Evolutionary conservation across 2,113 vertebrate species (phyloP).

Genomic region (Phaethon lepturus): DNA sequence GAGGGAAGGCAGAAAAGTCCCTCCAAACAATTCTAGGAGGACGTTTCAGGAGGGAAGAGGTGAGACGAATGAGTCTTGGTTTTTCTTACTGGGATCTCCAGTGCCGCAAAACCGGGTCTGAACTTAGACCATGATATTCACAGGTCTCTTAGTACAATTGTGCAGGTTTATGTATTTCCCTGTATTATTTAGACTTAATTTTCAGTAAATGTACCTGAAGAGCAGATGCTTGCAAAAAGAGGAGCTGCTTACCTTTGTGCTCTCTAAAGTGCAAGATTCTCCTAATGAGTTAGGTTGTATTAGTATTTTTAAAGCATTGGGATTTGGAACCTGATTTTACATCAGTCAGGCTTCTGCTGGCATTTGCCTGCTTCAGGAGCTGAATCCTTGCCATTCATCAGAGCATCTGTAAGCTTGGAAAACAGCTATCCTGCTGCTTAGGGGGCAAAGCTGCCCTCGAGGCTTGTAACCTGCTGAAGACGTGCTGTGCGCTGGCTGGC

Average conservation of each 20-base stretch:
- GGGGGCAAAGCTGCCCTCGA: neutral
- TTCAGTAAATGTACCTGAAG: neutral
- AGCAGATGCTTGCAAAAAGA: neutral
- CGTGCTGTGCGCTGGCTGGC: rapidly evolving
- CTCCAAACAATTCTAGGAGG: neutral
- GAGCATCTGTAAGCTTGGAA: neutral
- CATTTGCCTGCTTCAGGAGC: neutral
- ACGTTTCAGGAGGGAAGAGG: neutral
- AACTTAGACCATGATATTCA: neutral
- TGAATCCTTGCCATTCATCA: neutral
- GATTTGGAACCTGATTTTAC: neutral
- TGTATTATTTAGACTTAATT: neutral
- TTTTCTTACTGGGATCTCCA: neutral
- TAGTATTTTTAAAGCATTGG: neutral
- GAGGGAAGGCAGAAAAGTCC: neutral
- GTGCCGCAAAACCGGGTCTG: neutral
- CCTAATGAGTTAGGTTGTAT: neutral
- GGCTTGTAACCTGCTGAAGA: neutral
- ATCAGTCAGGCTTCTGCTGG: neutral
- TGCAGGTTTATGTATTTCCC: neutral
- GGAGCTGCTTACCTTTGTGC: neutral
- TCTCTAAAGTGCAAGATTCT: neutral
- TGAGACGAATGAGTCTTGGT: neutral
- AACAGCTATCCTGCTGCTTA: neutral
- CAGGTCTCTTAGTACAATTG: neutral